Percentiles rank a stretch among this genome's conserved stretches.
phyloP scores from a whole-genome alignment of 2,113 vertebrate species.

The Irena cyanogastra region DNA sequence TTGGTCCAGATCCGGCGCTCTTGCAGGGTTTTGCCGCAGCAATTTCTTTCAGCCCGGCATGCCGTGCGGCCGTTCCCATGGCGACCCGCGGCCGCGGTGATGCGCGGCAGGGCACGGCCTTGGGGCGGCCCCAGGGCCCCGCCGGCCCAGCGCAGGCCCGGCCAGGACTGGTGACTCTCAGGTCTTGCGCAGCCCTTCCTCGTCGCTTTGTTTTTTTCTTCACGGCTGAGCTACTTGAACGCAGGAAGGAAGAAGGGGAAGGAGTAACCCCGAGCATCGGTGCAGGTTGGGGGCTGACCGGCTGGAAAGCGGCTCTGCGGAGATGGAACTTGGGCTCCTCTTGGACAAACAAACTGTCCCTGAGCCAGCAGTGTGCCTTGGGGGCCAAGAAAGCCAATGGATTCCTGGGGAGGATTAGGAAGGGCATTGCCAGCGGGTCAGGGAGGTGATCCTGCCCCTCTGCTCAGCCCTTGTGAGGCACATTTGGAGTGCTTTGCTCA shows the following conservation, averaged over 20 bases:
- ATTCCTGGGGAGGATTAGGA: not conserved
- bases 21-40: conserved; percentile 64
- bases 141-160: accelerated
- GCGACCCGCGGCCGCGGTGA: not conserved
- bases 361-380: not conserved
- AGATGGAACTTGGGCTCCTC: not conserved
- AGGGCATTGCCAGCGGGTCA: not conserved
- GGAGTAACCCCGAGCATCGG: not conserved
- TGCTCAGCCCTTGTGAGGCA: not conserved
- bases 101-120: accelerated
- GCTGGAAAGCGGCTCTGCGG: not conserved
- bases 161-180: accelerated
- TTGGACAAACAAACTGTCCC: not conserved
- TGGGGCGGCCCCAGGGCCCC: not conserved
- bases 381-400: too few species aligned
- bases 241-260: not conserved
- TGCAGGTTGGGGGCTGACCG: not conserved
- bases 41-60: conserved; percentile 77
- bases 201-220: not conserved
- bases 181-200: accelerated
- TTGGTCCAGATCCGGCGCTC: accelerated
- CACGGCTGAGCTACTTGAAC: not conserved
- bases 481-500: not conserved
- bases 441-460: not conserved
- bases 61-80: conserved; percentile 32